These are phyloP conservation scores for Falco peregrinus DNA, from an alignment of 2,797 vertebrate genomes.

Conservation along the genomic window DNA sequence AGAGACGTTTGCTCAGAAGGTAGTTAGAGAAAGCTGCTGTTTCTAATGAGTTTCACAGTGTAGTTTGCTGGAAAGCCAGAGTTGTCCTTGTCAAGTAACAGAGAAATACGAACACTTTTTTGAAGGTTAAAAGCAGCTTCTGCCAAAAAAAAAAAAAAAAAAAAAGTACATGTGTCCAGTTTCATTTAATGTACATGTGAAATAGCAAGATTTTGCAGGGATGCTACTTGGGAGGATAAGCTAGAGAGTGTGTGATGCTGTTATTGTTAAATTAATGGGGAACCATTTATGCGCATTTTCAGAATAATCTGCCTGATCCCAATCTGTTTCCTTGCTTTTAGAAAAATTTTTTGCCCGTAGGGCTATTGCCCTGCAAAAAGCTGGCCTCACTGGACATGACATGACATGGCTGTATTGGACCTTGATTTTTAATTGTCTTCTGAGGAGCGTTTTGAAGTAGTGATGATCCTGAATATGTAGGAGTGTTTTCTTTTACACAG, in stretches of 20 bases:
- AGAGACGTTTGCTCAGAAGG: not conserved
- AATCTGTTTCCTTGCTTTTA: not conserved
- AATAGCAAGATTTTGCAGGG: not conserved
- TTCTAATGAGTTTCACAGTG: not conserved
- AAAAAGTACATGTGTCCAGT: not conserved
- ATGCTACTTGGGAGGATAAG: not conserved
- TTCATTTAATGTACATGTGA: not conserved
- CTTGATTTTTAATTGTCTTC: not conserved
- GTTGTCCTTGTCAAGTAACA: not conserved
- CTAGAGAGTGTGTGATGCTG: not conserved
- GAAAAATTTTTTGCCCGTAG: not conserved
- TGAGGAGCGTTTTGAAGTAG: not conserved
- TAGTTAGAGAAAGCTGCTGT: not conserved
- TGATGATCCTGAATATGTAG: not conserved
- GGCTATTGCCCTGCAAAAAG: not conserved
- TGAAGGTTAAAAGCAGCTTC: not conserved
- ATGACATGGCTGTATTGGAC: fast-evolving
- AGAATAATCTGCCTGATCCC: not conserved
- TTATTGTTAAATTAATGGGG: not conserved
- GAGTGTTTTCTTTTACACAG: not conserved
- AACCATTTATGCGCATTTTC: not conserved
- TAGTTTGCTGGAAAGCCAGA: not conserved
- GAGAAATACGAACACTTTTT: not conserved
- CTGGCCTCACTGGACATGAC: fast-evolving
- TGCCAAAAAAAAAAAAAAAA: not conserved